Conservation (phyloP, 2,797 vertebrate genomes). For the Microcaecilia unicolor region DNA sequence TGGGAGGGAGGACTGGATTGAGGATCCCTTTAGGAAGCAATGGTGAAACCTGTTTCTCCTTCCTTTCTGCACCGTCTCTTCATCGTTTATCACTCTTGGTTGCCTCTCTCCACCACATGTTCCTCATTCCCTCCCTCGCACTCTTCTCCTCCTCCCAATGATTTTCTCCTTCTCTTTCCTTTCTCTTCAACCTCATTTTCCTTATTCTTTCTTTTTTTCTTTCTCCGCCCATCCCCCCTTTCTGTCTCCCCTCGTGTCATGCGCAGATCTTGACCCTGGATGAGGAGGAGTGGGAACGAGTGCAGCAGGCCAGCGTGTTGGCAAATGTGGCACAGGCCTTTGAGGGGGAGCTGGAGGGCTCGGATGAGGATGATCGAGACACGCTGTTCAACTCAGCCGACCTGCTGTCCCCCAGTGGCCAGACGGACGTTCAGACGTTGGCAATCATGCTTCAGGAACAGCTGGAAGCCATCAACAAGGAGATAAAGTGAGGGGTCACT, state of each 20-base stretch:
- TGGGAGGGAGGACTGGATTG: too few species aligned
- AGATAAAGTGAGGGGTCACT: conserved; percentile 66
- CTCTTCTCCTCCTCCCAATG: too few species aligned
- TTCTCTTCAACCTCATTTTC: too few species aligned
- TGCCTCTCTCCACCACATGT: too few species aligned
- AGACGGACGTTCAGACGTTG: conserved; percentile 79
- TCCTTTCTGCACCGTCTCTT: too few species aligned
- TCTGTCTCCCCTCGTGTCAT: neutral
- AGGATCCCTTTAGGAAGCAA: too few species aligned
- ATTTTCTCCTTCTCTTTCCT: too few species aligned
- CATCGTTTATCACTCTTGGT: too few species aligned
- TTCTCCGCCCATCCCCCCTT: too few species aligned
- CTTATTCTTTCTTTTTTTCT: too few species aligned
- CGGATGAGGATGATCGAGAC: conserved; percentile 40
- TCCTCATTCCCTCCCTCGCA: too few species aligned
- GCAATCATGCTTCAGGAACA: conserved; percentile 85
- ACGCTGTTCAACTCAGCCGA: conserved; percentile 55
- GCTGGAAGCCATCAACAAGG: conserved; percentile 83
- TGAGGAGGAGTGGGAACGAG: conserved; percentile 68
- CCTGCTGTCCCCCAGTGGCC: conserved; percentile 73
- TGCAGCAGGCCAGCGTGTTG: conserved; percentile 43
- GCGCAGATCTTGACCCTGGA: conserved; percentile 6
- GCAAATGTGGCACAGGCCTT: conserved; percentile 59
- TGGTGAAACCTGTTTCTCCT: too few species aligned
- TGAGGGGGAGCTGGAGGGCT: conserved; percentile 65